Evolutionary conservation across 2,888 invertebrate genomes (phyloP).

Genomic region (Arrhopalites spinosus): DNA sequence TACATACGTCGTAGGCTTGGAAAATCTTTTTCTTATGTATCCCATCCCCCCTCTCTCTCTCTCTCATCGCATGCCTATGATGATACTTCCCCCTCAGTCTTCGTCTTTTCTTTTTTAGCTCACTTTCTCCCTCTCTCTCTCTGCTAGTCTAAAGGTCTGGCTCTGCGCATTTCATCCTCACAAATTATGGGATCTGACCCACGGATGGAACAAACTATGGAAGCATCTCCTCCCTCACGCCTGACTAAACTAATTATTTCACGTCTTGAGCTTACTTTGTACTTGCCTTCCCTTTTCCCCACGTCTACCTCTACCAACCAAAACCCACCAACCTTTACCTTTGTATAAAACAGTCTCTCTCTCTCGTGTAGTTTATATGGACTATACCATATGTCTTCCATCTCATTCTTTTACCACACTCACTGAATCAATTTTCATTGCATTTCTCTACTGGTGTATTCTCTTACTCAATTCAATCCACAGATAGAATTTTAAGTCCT

Average conservation of each 20-base stretch:
- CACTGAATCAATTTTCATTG: too few relatives aligned
- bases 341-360: too few relatives aligned
- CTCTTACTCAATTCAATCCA: too few relatives aligned
- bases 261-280: conserved; percentile 28
- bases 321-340: too few relatives aligned
- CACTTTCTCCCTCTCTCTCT: conserved; percentile 8
- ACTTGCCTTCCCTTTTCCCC: not conserved
- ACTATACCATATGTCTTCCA: too few relatives aligned
- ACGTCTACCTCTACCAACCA: too few relatives aligned
- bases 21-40: not conserved
- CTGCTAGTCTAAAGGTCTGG: conserved; percentile 12
- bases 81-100: not conserved
- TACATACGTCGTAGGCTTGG: too few relatives aligned
- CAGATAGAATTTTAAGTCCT: too few relatives aligned
- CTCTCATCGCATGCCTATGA: not conserved
- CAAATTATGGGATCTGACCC: conserved; percentile 35
- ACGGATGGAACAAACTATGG: conserved; percentile 28
- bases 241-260: conserved; percentile 52
- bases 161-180: conserved; percentile 36
- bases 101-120: not conserved
- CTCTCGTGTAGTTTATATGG: too few relatives aligned
- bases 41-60: conserved; percentile 3
- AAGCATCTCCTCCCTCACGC: conserved; percentile 47
- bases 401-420: too few relatives aligned
- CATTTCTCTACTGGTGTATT: too few relatives aligned